phyloP scores from a whole-genome alignment of 1,140 invertebrate genomes.

The Macrobrachium rosenbergii region DNA sequence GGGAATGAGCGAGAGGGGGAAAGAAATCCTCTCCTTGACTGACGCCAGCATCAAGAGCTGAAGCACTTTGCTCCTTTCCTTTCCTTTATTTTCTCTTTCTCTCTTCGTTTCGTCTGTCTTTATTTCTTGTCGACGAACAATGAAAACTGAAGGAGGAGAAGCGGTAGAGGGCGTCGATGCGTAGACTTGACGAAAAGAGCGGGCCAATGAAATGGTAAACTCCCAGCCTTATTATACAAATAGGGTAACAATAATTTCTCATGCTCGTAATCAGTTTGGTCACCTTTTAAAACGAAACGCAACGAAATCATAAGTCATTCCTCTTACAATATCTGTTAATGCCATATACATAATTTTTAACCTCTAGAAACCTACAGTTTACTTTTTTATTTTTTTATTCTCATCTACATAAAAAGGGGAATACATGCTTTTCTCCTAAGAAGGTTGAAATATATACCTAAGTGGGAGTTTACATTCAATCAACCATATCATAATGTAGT shows the following conservation, averaged over 20 bases:
- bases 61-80: no score
- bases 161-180: background rate
- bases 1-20: no score
- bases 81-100: no score
- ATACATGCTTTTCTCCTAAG: constrained; percentile 6
- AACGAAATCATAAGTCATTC: constrained; percentile 10
- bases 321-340: no score
- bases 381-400: background rate
- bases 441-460: background rate
- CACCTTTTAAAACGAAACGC: constrained; percentile 5
- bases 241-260: background rate
- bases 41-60: no score
- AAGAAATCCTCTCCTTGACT: no score
- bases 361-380: background rate
- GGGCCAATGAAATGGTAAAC: background rate
- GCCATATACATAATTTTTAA: no score
- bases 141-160: no score
- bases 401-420: background rate
- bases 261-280: constrained; percentile 3
- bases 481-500: constrained; percentile 1
- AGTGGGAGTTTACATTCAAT: constrained; percentile 33
- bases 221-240: constrained; percentile 14
- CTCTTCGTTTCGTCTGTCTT: no score
- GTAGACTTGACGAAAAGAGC: background rate
- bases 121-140: no score